These are phyloP conservation scores for Latheticus oryzae DNA, from an alignment of 2,888 invertebrate species.

Conservation along the genomic window DNA sequence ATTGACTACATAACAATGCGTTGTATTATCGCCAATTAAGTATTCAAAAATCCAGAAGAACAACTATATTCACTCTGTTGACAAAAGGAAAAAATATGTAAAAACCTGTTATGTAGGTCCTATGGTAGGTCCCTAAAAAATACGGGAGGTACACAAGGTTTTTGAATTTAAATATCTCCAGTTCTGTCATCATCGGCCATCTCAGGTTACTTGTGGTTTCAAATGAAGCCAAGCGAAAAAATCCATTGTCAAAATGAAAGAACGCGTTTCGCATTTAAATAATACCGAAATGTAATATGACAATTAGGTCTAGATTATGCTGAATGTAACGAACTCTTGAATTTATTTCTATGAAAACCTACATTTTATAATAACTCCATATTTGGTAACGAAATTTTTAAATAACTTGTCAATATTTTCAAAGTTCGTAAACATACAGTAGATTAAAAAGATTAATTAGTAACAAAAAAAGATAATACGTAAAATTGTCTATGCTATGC, in stretches of 20 bases:
- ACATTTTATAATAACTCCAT: too few species aligned
- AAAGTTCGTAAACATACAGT: too few species aligned
- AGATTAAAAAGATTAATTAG: too few species aligned
- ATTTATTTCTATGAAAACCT: not conserved
- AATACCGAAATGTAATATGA: conserved; percentile 59
- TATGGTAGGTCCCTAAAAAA: conserved; percentile 13
- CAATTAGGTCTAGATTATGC: conserved; percentile 60
- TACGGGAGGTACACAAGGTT: conserved; percentile 38
- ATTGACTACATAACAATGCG: too few species aligned
- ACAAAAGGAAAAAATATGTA: conserved; percentile 8
- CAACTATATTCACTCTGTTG: conserved; percentile 5
- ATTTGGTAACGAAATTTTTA: too few species aligned
- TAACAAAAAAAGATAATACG: too few species aligned
- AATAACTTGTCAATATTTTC: too few species aligned
- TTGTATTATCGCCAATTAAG: too few species aligned
- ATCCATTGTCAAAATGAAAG: conserved; percentile 57
- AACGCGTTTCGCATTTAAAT: conserved; percentile 57
- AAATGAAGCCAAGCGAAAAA: conserved; percentile 61
- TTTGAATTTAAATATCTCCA: conserved; percentile 47
- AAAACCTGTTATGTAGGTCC: conserved; percentile 21
- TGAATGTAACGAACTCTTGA: too few species aligned
- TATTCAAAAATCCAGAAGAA: conserved; percentile 14
- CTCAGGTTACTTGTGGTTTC: conserved; percentile 61
- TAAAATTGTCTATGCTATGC: too few species aligned
- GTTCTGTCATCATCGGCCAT: conserved; percentile 55